phyloP scores from a whole-genome alignment of 2,797 vertebrate species.

The Mastacembelus armatus region DNA sequence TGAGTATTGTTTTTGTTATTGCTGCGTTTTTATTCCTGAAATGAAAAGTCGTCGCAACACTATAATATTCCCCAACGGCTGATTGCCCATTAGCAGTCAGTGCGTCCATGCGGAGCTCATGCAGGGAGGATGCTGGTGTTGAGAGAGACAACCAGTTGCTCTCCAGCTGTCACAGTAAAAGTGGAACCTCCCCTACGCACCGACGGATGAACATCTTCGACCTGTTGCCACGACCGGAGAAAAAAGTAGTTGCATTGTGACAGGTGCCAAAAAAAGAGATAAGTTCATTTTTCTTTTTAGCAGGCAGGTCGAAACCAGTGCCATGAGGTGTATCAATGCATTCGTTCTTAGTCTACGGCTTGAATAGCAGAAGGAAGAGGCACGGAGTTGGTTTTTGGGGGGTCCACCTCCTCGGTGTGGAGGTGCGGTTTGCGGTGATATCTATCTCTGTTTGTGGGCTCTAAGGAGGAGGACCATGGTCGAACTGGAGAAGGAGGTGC shows the following conservation, averaged over 20 bases:
- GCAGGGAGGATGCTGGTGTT: slow-evolving; percentile 68
- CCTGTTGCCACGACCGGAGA: slow-evolving; percentile 73
- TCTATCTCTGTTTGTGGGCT: slow-evolving; percentile 55
- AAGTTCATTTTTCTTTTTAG: slow-evolving; percentile 35
- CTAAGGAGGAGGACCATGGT: slow-evolving; percentile 79
- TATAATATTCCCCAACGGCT: slow-evolving; percentile 10
- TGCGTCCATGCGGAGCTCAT: slow-evolving; percentile 63
- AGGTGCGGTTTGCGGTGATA: slow-evolving; percentile 61
- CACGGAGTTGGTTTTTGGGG: slow-evolving; percentile 58
- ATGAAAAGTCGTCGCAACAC: slow-evolving; percentile 33
- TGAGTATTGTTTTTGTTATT: neutral
- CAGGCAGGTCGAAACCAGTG: slow-evolving; percentile 33
- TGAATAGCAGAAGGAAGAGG: slow-evolving; percentile 64
- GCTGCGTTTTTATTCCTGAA: neutral
- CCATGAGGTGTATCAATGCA: slow-evolving; percentile 60
- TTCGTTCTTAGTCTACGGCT: slow-evolving; percentile 47
- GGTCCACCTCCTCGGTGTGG: slow-evolving; percentile 49
- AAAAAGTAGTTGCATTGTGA: slow-evolving; percentile 52
- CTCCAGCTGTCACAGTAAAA: slow-evolving; percentile 69
- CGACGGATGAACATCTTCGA: slow-evolving; percentile 66
- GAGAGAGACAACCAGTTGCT: slow-evolving; percentile 81
- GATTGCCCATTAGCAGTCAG: slow-evolving; percentile 43
- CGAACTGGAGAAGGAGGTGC: slow-evolving; percentile 87
- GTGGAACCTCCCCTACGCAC: slow-evolving; percentile 69
- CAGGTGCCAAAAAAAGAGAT: slow-evolving; percentile 4